Evolutionary conservation across 1,140 invertebrate species (phyloP).

Genomic region (Solenopsis invicta): DNA sequence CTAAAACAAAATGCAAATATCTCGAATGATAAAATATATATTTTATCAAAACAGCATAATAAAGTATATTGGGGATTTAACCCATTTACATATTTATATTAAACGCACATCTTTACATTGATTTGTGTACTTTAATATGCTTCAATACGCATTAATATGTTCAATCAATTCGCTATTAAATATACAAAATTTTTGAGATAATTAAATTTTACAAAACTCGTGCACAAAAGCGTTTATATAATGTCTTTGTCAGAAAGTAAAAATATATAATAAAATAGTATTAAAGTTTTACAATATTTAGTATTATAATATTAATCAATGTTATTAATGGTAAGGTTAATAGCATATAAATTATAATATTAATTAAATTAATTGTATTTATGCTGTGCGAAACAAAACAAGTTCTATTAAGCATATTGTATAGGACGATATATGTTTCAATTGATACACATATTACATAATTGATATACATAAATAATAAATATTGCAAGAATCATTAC

Average conservation of each 20-base stretch:
- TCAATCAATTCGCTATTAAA: too few species aligned
- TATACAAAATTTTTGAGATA: not conserved
- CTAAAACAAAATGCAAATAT: too few species aligned
- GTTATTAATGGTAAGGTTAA: not conserved
- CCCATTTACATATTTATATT: too few species aligned
- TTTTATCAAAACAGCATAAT: too few species aligned
- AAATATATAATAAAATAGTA: not conserved
- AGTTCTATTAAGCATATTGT: slow-evolving; percentile 13
- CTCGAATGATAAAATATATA: too few species aligned
- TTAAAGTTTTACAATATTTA: not conserved
- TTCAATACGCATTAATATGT: too few species aligned
- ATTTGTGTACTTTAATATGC: too few species aligned
- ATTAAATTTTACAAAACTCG: slow-evolving; percentile 6
- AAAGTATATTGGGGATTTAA: too few species aligned
- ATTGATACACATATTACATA: not conserved
- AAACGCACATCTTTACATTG: too few species aligned
- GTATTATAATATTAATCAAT: slow-evolving; percentile 13
- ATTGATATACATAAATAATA: not conserved
- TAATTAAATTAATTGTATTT: slow-evolving; percentile 28
- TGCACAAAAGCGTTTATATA: not conserved
- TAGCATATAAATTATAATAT: not conserved
- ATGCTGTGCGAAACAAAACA: not conserved
- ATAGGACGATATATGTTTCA: not conserved
- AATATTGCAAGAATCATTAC: not conserved
- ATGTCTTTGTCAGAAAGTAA: not conserved